Percentiles rank a stretch among this genome's conserved stretches.
Evolutionary conservation across 2,797 vertebrate species (phyloP).

Genomic region (Cyclopterus lumpus): DNA sequence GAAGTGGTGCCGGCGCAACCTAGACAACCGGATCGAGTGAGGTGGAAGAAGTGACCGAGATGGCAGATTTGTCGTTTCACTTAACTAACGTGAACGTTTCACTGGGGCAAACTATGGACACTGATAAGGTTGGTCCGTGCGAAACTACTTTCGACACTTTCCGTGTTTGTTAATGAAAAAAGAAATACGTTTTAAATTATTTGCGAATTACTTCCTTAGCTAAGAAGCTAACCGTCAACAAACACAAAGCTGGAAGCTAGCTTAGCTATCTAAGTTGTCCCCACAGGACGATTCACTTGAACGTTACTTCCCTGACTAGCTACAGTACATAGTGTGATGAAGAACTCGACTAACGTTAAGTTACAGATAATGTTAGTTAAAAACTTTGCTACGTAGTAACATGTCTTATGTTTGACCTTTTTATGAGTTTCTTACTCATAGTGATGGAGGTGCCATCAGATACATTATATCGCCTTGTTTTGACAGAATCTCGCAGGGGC

Average conservation of each 20-base stretch:
- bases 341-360: too few species aligned
- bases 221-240: constrained; percentile 53
- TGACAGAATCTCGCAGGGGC: constrained; percentile 72
- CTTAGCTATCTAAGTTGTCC: neutral
- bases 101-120: constrained; percentile 81
- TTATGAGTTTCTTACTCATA: neutral
- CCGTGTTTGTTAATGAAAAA: neutral
- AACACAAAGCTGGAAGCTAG: constrained; percentile 39
- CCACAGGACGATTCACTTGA: neutral
- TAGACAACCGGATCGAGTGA: neutral
- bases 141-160: neutral
- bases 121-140: constrained; percentile 74
- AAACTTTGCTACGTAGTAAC: neutral
- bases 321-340: accelerated
- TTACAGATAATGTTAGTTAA: neutral
- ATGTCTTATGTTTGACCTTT: neutral
- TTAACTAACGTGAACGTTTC: constrained; percentile 78
- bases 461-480: neutral
- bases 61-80: constrained; percentile 78
- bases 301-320: neutral
- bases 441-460: neutral
- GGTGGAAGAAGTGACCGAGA: constrained; percentile 29
- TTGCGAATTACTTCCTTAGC: constrained; percentile 60
- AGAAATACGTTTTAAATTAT: neutral
- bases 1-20: constrained; percentile 3